Conservation (phyloP, 2,113 vertebrate species). For the Struthidea cinerea region DNA sequence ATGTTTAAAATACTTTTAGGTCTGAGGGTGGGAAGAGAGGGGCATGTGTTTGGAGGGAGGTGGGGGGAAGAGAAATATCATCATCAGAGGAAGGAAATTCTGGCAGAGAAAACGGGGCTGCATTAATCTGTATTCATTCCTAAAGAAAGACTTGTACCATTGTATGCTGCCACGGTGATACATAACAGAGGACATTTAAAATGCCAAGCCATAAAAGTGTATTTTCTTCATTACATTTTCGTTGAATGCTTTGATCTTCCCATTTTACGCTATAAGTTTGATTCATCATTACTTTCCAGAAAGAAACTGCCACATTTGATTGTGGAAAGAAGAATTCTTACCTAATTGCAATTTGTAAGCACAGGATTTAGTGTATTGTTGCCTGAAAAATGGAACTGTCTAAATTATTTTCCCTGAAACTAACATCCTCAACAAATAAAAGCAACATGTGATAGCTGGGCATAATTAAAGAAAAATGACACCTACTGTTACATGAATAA, state of each 20-base stretch:
- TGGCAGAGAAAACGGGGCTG: conserved; percentile 78
- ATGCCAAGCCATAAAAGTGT: conserved; percentile 65
- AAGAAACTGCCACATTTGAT: conserved; percentile 69
- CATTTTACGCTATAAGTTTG: conserved; percentile 57
- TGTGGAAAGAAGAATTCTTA: conserved; percentile 67
- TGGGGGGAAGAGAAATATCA: conserved; percentile 44
- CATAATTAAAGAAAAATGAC: conserved; percentile 76
- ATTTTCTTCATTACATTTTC: conserved; percentile 68
- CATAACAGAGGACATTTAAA: conserved; percentile 63
- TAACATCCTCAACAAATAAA: conserved; percentile 74
- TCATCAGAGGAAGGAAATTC: conserved; percentile 79
- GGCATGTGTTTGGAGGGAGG: background rate
- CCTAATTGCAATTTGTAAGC: conserved; percentile 77
- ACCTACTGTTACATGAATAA: conserved; percentile 71
- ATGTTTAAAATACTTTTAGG: conserved; percentile 74
- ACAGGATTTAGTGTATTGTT: conserved; percentile 71
- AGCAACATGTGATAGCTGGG: conserved; percentile 68
- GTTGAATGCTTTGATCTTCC: conserved; percentile 58
- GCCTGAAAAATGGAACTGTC: conserved; percentile 73
- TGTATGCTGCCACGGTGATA: conserved; percentile 53
- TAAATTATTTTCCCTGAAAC: conserved; percentile 75
- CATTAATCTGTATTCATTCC: conserved; percentile 79
- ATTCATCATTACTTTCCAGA: conserved; percentile 67
- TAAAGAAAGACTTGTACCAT: conserved; percentile 23
- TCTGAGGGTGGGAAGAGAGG: background rate